Percentiles rank a stretch among this genome's conserved stretches.
Evolutionary conservation across 2,888 invertebrate genomes (phyloP).

Genomic region (Hydrotaea diabolus): DNA sequence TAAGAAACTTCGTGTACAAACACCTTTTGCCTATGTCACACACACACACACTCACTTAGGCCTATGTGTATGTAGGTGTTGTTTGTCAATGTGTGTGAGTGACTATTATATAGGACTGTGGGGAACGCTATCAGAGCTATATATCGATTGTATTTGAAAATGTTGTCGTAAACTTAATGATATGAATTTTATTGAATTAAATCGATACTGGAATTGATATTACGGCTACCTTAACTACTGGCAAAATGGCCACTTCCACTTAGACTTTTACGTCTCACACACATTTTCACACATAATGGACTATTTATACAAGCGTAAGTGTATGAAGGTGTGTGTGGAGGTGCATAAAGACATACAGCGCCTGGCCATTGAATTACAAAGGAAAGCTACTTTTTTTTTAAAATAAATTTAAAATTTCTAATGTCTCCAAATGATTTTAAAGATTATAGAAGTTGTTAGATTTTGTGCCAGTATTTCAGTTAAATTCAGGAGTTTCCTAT

Average conservation of each 20-base stretch:
- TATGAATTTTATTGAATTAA: slow-evolving; percentile 63
- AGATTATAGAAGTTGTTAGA: too few relatives aligned
- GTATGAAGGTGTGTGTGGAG: too few relatives aligned
- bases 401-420: too few relatives aligned
- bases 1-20: background rate
- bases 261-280: slow-evolving; percentile 2
- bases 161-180: slow-evolving; percentile 35
- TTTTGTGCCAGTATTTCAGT: too few relatives aligned
- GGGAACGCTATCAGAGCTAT: background rate
- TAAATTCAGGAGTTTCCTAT: too few relatives aligned
- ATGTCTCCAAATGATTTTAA: too few relatives aligned
- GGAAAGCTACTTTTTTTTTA: too few relatives aligned
- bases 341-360: too few relatives aligned
- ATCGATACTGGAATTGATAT: slow-evolving; percentile 48
- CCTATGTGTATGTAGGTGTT: too few relatives aligned
- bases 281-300: background rate
- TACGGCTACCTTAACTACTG: background rate
- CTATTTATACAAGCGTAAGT: background rate
- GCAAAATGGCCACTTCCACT: slow-evolving; percentile 18
- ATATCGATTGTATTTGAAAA: slow-evolving; percentile 7
- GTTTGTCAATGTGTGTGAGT: too few relatives aligned
- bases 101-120: background rate
- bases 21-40: background rate
- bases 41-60: too few relatives aligned
- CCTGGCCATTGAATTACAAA: too few relatives aligned